A percentile compares a stretch with the other conserved stretches of the same genome.
phyloP scores from a whole-genome alignment of 2,113 vertebrate genomes.

The Crotalus viridis region DNA sequence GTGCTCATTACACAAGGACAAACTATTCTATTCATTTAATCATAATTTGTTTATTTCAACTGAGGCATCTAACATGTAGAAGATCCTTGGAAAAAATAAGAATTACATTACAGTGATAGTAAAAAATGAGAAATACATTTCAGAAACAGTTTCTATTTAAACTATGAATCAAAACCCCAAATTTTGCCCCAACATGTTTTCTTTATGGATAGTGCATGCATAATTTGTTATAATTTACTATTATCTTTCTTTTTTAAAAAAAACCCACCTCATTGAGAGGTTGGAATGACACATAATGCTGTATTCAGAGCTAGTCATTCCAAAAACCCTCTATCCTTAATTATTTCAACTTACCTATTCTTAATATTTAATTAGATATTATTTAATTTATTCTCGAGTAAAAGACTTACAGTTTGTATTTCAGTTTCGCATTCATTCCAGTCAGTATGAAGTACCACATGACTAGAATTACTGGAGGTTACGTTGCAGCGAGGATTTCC shows the following conservation, averaged over 20 bases:
- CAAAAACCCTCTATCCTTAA: not conserved
- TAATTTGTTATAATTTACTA: not conserved
- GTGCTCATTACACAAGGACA: not conserved
- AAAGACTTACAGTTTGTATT: conserved; percentile 71
- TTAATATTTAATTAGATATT: not conserved
- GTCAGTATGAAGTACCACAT: conserved; percentile 69
- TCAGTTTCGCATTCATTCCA: conserved; percentile 78
- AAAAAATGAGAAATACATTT: not conserved
- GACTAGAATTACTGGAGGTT: conserved; percentile 70
- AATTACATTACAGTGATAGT: not conserved
- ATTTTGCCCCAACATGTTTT: not conserved
- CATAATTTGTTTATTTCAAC: not conserved
- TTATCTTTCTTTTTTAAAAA: not conserved
- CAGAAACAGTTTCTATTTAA: not conserved
- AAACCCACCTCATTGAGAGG: too few species aligned
- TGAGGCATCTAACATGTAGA: not conserved
- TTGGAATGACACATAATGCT: not conserved
- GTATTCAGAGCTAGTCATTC: not conserved
- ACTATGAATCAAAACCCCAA: not conserved
- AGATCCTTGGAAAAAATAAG: not conserved
- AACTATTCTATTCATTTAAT: not conserved
- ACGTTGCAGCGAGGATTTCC: conserved; percentile 72
- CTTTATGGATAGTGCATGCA: not conserved
- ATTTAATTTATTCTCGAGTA: not conserved
- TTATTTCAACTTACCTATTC: not conserved